These are phyloP conservation scores for Drosophila recens DNA, from an alignment of 2,888 invertebrate species.

Conservation along the genomic window DNA sequence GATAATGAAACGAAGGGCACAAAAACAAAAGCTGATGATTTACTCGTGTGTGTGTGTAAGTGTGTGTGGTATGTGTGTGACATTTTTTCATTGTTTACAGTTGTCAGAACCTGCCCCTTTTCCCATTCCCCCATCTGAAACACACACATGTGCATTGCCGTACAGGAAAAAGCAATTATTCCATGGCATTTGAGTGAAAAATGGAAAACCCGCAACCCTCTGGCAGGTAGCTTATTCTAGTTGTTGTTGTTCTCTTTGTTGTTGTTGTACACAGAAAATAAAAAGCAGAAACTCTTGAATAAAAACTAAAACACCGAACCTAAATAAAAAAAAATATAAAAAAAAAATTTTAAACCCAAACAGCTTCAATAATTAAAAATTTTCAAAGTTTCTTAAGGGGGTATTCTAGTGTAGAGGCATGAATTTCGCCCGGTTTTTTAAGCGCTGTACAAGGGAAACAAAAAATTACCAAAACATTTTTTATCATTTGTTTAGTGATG, in stretches of 20 bases:
- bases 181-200: conserved; percentile 77
- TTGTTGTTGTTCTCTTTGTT: conserved; percentile 14
- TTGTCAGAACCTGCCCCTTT: conserved; percentile 11
- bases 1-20: conserved; percentile 20
- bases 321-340: too few species aligned
- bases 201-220: conserved; percentile 64
- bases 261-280: neutral
- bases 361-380: too few species aligned
- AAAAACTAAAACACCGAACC: too few species aligned
- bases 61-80: conserved; percentile 8
- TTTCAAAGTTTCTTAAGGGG: too few species aligned
- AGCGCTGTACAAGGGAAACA: too few species aligned
- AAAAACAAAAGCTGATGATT: conserved; percentile 34
- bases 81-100: conserved; percentile 46
- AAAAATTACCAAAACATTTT: too few species aligned
- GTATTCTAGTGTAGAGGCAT: too few species aligned
- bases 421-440: too few species aligned
- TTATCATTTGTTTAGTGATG: too few species aligned
- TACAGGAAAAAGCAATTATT: conserved; percentile 80
- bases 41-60: neutral
- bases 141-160: conserved; percentile 25
- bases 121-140: neutral
- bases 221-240: neutral
- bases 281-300: too few species aligned
- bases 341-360: too few species aligned